A percentile compares a stretch with the other conserved stretches of the same genome.
Conservation (phyloP, 2,113 vertebrate species). For the Ibidorhyncha struthersii region DNA sequence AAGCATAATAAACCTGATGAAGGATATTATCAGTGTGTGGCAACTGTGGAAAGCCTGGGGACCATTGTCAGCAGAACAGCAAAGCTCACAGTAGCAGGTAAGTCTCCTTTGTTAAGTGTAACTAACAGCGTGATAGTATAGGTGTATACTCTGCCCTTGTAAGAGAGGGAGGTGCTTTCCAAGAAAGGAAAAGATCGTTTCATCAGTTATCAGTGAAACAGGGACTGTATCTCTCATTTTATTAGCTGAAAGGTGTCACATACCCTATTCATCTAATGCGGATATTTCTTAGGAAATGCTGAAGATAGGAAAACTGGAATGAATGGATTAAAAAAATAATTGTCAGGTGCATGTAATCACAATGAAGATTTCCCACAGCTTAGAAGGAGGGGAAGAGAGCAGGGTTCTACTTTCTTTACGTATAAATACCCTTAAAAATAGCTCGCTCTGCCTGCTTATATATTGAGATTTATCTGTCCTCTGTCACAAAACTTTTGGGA, state of each 20-base stretch:
- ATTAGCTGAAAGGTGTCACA: not conserved
- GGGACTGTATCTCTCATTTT: not conserved
- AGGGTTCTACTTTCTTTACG: not conserved
- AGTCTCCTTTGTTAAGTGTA: not conserved
- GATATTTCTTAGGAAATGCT: not conserved
- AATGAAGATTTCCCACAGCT: not conserved
- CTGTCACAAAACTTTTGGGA: not conserved
- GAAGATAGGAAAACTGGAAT: not conserved
- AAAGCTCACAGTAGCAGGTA: conserved; percentile 90
- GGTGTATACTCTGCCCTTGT: not conserved
- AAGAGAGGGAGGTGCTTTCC: not conserved
- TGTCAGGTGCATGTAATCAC: not conserved
- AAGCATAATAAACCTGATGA: conserved; percentile 98
- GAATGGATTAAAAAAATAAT: not conserved
- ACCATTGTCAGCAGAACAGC: conserved; percentile 93
- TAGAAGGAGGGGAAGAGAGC: not conserved
- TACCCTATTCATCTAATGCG: not conserved
- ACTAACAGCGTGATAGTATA: too few species aligned
- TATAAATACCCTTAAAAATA: not conserved
- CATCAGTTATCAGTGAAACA: not conserved
- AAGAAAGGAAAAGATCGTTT: not conserved
- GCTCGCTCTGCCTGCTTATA: not conserved
- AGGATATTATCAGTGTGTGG: conserved; percentile 95
- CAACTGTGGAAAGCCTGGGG: conserved; percentile 91
- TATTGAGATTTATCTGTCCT: not conserved